A percentile compares a stretch with the other conserved stretches of the same genome.
These are phyloP conservation scores for Orthosia incerta DNA, from an alignment of 2,888 invertebrate genomes.

Conservation along the genomic window DNA sequence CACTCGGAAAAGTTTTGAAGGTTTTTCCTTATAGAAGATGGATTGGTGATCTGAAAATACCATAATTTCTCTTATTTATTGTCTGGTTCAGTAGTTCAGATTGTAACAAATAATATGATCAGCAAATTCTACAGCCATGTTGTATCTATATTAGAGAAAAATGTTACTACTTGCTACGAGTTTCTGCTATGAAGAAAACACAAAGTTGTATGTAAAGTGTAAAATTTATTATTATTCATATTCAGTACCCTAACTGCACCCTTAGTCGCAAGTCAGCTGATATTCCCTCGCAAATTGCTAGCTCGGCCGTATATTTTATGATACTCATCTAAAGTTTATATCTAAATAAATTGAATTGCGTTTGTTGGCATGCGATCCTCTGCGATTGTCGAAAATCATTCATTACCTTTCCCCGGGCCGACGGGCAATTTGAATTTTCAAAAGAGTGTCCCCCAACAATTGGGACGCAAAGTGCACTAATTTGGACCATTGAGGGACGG, in stretches of 20 bases:
- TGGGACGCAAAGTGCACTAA: conserved; percentile 72
- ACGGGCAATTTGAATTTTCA: conserved; percentile 60
- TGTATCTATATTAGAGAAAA: not conserved
- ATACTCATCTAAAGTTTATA: conserved; percentile 37
- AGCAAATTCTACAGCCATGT: not conserved
- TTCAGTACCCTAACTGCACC: not conserved
- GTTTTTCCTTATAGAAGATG: conserved; percentile 29
- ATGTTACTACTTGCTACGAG: too few relatives aligned
- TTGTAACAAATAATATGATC: not conserved
- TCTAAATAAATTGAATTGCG: conserved; percentile 56
- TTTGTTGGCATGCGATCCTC: conserved; percentile 38
- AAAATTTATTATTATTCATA: not conserved
- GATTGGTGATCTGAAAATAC: conserved; percentile 21
- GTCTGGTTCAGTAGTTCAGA: not conserved
- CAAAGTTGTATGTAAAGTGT: not conserved
- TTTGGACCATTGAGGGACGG: conserved; percentile 65
- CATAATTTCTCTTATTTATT: conserved; percentile 6
- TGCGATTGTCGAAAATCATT: conserved; percentile 54
- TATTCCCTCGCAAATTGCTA: conserved; percentile 6
- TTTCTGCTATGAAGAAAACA: not conserved
- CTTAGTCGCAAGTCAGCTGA: conserved; percentile 17
- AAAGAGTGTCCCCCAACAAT: conserved; percentile 60
- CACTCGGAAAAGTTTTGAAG: conserved; percentile 12
- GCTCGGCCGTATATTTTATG: conserved; percentile 26
- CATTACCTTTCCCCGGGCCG: conserved; percentile 56